Evolutionary conservation across 1,140 invertebrate genomes (phyloP), one percentile per base, ranked within the genome.

Genomic region (Ephestia elutella): DNA sequence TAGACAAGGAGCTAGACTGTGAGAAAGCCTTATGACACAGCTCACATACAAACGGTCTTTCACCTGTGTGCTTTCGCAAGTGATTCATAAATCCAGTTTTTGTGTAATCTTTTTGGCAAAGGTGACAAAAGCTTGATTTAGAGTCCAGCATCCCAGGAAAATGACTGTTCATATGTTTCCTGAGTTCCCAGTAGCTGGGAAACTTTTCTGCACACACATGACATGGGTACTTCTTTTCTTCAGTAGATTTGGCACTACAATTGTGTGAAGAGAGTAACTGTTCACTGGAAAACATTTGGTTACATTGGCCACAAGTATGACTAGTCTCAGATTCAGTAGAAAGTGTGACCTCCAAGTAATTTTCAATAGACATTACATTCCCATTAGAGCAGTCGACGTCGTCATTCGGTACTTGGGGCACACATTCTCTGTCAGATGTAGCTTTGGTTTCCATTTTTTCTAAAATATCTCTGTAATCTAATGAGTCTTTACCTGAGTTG

Each of bases 11-110:
- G 65, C 90, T 90, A 0, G 90, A 90, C 62, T 91, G 91, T 8
- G 90, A 91, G 70, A 93, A 92, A 38, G 90, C 90, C 71, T 91
- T 92, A 57, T 90, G 87, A 65, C 91, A 92, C 1, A 91, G 77
- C 69, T 91, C 91, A 81, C 92, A 92, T 44, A 91, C 90, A 78
- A 90, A 95, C 0, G 94, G 94, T 64, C 94, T 93, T 75, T 95
- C 94, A 0, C 96, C 95, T 0, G 96, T 97, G 71, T 98, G 97
- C 59, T 96, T 97, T 10, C 97, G 91, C 49, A 97, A 85, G 75
- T 98, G 97, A 11, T 90, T 90, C 87, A 89, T 89, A 54, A 90
- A 90, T 7, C 89, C 89, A 56, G 89, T 90, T 63, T 90, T 90
- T 10, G 87, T 90, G 58, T 90, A 90, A 67, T 90, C 87, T 68